Percentiles rank a stretch among this genome's conserved stretches.
Evolutionary conservation across 2,113 vertebrate species (phyloP).

Genomic region (Atherinomorus stipes): DNA sequence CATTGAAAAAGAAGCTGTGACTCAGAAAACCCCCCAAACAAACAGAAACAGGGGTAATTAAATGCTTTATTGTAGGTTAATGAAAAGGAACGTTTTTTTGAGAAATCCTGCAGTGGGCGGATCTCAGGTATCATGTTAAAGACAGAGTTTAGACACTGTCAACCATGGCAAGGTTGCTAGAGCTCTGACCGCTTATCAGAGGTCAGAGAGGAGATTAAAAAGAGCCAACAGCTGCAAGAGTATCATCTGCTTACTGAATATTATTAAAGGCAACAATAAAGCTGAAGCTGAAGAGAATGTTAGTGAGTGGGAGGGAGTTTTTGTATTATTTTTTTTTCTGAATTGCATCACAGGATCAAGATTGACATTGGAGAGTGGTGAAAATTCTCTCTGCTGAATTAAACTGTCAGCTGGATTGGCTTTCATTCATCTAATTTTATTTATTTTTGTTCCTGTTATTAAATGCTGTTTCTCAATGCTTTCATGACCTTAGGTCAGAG

Average conservation of each 20-base stretch:
- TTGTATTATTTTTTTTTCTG: not conserved
- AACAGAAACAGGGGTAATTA: no score
- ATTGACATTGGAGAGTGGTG: slow-evolving; percentile 18
- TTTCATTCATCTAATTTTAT: slow-evolving; percentile 6
- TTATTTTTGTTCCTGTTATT: slow-evolving; percentile 21
- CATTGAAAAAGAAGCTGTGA: no score
- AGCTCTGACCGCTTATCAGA: slow-evolving; percentile 37
- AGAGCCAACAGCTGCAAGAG: slow-evolving; percentile 40
- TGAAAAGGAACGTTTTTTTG: slow-evolving; percentile 7
- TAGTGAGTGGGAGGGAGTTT: slow-evolving; percentile 23
- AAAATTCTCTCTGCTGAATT: slow-evolving; percentile 22
- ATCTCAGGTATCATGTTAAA: slow-evolving; percentile 34
- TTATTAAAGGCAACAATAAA: slow-evolving; percentile 48
- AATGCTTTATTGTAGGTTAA: not conserved
- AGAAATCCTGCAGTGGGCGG: not conserved
- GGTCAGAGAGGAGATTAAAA: slow-evolving; percentile 53
- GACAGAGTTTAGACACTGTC: slow-evolving; percentile 10
- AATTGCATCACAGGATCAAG: slow-evolving; percentile 32
- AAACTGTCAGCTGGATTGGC: slow-evolving; percentile 15
- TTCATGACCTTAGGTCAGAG: slow-evolving; percentile 2
- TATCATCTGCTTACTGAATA: slow-evolving; percentile 49
- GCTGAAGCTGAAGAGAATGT: slow-evolving; percentile 27
- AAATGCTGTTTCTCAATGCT: slow-evolving; percentile 7
- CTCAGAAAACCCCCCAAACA: no score
- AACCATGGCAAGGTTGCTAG: slow-evolving; percentile 5